Percentiles rank a stretch among this genome's conserved stretches.
phyloP scores from a whole-genome alignment of 2,113 vertebrate species.

The Tetrao urogallus region DNA sequence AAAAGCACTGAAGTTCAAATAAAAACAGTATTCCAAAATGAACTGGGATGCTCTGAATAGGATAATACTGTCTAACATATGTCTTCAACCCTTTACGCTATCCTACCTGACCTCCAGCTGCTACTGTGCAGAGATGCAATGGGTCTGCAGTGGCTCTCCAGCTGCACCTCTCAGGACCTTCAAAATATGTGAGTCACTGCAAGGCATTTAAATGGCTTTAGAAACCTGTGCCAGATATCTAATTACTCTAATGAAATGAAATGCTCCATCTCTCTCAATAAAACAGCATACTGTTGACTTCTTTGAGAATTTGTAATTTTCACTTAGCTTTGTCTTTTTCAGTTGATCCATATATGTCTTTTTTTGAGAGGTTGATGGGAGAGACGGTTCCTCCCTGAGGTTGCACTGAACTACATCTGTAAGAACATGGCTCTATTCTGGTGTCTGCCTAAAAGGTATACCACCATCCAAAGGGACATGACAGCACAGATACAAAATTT shows the following conservation, averaged over 20 bases:
- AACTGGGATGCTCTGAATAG: neutral
- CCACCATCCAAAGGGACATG: neutral
- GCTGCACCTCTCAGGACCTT: neutral
- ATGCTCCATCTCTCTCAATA: neutral
- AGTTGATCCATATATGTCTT: accelerated
- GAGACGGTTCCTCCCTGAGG: accelerated
- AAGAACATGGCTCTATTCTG: neutral
- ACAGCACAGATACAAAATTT: neutral
- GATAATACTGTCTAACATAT: neutral
- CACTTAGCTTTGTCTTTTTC: neutral
- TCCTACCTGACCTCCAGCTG: accelerated
- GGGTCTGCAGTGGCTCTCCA: neutral
- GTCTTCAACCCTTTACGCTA: neutral
- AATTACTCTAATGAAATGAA: neutral
- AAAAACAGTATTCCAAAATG: accelerated
- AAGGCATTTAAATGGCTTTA: neutral
- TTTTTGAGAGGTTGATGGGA: accelerated
- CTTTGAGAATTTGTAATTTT: neutral
- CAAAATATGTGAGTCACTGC: neutral
- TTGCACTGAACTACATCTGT: neutral
- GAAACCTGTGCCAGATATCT: neutral
- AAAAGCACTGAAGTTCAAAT: neutral
- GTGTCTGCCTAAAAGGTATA: neutral
- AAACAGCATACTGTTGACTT: neutral
- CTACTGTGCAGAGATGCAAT: neutral